These are phyloP conservation scores for Actenoides hombroni DNA, from an alignment of 2,113 vertebrate genomes.

Conservation along the genomic window DNA sequence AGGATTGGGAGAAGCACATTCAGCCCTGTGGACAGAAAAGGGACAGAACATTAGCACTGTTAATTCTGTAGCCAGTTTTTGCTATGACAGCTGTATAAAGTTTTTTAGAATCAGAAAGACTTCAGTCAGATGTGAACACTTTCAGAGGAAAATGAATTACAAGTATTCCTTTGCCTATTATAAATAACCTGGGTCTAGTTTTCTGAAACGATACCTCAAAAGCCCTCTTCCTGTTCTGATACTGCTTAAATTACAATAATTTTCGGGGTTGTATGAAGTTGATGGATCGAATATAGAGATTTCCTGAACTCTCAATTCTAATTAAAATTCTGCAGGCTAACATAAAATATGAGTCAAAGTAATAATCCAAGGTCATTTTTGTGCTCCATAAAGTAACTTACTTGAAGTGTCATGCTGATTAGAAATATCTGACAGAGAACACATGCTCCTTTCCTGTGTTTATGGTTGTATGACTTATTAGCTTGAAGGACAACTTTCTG, in stretches of 20 bases:
- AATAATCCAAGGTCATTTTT: slow-evolving; percentile 70
- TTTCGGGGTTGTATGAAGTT: slow-evolving; percentile 7
- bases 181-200: neutral
- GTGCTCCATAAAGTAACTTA: slow-evolving; percentile 59
- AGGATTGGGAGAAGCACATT: neutral
- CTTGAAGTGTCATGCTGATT: slow-evolving; percentile 60
- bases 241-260: slow-evolving; percentile 20
- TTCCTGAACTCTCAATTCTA: slow-evolving; percentile 51
- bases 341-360: slow-evolving; percentile 44
- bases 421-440: slow-evolving; percentile 2
- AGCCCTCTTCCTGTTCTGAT: neutral
- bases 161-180: neutral
- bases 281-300: slow-evolving; percentile 7
- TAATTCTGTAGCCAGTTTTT: neutral
- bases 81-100: neutral
- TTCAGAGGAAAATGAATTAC: neutral
- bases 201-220: slow-evolving; percentile 22
- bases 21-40: neutral
- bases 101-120: neutral
- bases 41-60: neutral
- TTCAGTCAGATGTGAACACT: neutral
- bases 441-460: neutral
- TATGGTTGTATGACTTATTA: neutral
- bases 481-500: neutral
- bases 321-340: slow-evolving; percentile 70